Conservation (phyloP, 2,797 vertebrate genomes). For the Arctocebus calabarensis region DNA sequence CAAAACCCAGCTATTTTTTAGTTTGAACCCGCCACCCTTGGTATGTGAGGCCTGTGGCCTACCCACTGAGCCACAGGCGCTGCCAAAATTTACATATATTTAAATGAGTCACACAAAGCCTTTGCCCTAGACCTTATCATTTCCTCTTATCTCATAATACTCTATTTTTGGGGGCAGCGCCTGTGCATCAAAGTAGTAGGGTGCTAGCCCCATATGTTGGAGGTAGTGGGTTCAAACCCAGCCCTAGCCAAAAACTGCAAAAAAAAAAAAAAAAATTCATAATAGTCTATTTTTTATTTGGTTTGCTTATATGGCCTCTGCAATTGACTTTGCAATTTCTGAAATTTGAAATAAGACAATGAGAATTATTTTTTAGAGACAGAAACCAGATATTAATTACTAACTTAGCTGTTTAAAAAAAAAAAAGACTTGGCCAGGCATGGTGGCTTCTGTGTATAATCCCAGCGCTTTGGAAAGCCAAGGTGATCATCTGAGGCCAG, state of each 20-base stretch:
- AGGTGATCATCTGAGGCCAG: background rate
- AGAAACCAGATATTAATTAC: conserved; percentile 34
- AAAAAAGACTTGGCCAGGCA: background rate
- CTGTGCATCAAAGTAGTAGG: too few species aligned
- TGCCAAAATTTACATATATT: background rate
- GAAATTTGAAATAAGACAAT: conserved; percentile 18
- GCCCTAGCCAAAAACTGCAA: too few species aligned
- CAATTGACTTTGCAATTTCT: background rate
- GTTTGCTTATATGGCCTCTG: background rate
- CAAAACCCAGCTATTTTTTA: too few species aligned
- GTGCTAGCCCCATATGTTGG: too few species aligned
- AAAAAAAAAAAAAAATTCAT: background rate
- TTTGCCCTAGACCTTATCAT: background rate
- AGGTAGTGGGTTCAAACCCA: too few species aligned
- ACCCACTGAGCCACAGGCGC: too few species aligned
- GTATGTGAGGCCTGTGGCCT: too few species aligned
- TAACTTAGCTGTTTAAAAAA: background rate
- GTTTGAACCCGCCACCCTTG: too few species aligned
- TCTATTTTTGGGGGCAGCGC: background rate
- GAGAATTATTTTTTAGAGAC: conserved; percentile 24
- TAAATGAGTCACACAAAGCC: background rate
- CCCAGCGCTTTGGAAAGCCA: background rate
- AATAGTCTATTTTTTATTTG: conserved; percentile 3
- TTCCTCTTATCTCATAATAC: background rate
- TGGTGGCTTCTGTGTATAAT: background rate